Base-by-base conservation (phyloP, 2,888 invertebrate species). In the Latrodectus elegans region DNA sequence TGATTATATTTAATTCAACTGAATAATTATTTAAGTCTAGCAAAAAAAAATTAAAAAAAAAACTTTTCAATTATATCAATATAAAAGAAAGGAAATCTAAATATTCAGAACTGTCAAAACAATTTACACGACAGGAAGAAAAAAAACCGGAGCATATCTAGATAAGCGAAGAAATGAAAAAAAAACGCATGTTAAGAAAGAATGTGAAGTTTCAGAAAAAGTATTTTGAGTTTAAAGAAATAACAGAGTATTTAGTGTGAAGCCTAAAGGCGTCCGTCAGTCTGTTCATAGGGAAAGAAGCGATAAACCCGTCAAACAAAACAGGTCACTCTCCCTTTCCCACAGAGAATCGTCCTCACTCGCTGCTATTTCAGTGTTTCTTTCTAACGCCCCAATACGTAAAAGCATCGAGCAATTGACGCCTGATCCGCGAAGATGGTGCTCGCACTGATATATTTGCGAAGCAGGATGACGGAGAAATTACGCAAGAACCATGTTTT, bases 231-330 rank as follows among this genome's bases (percentile, higher is more conserved):
- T 38, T 38, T 38, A 38, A 38, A 38, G n/a, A 60, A 60, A 60
- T n/a, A 60, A 60, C 60, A 60, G 15, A 49, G 14, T 49, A 38
- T 72, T 72, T 72, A 15, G 22, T 52, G 22, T 17, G 68, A 53
- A 82, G 52, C 4, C 38, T 65, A 12, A 17, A 67, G 82, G 82
- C 74, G 82, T 82, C 82, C 67, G 53, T 49, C 68, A 15, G 82
- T 82, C 82, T 82, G 38, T 52, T 14, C 14, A 11, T 51, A 60
- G 49, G 60, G 38, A 22, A 68, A 82, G 74, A 22, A 53, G 82
- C 55, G 82, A 82, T 82, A 82, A 82, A 82, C 26, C 82, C 75
- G 75, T 82, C 82, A 82, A 75, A 52, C 22, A 55, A 14, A 82
- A 82, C 38, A 67, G 72, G 82, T 74, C 38, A 26, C 79, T 74